Percentiles rank a stretch among this genome's conserved stretches.
These are phyloP conservation scores for Macropis europaea DNA, from an alignment of 2,888 invertebrate genomes.

Conservation along the genomic window DNA sequence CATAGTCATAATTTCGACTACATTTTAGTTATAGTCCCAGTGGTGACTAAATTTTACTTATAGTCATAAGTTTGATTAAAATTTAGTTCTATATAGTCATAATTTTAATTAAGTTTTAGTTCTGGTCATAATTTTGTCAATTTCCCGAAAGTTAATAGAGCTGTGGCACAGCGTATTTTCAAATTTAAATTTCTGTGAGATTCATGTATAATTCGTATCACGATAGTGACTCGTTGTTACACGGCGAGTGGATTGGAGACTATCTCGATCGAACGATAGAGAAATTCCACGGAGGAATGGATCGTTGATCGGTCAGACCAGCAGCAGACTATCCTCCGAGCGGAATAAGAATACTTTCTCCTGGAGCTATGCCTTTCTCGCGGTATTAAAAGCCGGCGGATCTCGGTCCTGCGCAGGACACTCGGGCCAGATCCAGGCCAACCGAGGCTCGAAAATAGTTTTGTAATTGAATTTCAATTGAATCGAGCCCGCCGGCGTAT, in stretches of 20 bases:
- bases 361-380: constrained; percentile 46
- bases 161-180: too few relatives aligned
- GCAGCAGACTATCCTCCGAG: constrained; percentile 33
- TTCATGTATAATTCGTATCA: too few relatives aligned
- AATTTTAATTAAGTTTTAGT: too few relatives aligned
- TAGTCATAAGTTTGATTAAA: too few relatives aligned
- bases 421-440: constrained; percentile 39
- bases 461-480: constrained; percentile 67
- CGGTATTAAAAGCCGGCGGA: constrained; percentile 24
- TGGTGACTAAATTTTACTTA: too few relatives aligned
- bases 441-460: constrained; percentile 50
- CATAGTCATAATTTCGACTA: too few relatives aligned
- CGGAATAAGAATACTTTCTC: constrained; percentile 58
- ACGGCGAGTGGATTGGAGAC: neutral
- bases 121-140: too few relatives aligned
- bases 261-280: constrained; percentile 2
- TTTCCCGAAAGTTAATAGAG: too few relatives aligned
- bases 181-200: too few relatives aligned
- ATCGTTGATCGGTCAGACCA: constrained; percentile 12
- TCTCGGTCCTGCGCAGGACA: constrained; percentile 43
- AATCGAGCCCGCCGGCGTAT: constrained; percentile 48
- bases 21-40: too few relatives aligned
- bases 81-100: too few relatives aligned
- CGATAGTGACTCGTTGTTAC: neutral
- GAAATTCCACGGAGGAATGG: constrained; percentile 18